Conservation (phyloP, 2,797 vertebrate species). For the Pelochelys cantorii region DNA sequence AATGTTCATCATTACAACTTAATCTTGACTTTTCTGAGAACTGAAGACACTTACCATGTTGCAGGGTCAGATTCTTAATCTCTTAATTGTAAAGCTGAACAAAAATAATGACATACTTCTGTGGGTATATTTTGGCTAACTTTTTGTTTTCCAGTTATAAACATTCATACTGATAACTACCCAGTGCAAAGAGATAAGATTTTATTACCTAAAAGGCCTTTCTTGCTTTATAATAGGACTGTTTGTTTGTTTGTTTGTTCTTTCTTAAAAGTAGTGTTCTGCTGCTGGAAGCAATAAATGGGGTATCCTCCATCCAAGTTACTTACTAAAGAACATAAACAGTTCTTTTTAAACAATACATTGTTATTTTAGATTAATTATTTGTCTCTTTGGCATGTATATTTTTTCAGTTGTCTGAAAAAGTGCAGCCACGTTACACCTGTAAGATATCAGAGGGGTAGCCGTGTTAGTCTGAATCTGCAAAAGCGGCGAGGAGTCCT, state of each 20-base stretch:
- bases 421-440: neutral
- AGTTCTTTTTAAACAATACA: accelerated
- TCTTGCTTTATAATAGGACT: neutral
- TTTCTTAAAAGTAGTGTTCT: neutral
- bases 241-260: neutral
- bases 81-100: slow-evolving; percentile 6
- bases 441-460: no score
- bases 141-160: neutral
- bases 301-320: neutral
- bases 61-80: neutral
- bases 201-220: neutral
- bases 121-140: neutral
- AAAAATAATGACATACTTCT: neutral
- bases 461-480: no score
- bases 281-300: neutral
- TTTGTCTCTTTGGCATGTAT: neutral
- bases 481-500: no score
- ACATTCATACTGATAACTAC: neutral
- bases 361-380: neutral
- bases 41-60: neutral
- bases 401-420: neutral
- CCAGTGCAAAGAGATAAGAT: neutral
- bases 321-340: neutral
- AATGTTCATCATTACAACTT: neutral
- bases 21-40: neutral